phyloP scores from a whole-genome alignment of 2,113 vertebrate species.

The Tretioscincus oriximinensis region DNA sequence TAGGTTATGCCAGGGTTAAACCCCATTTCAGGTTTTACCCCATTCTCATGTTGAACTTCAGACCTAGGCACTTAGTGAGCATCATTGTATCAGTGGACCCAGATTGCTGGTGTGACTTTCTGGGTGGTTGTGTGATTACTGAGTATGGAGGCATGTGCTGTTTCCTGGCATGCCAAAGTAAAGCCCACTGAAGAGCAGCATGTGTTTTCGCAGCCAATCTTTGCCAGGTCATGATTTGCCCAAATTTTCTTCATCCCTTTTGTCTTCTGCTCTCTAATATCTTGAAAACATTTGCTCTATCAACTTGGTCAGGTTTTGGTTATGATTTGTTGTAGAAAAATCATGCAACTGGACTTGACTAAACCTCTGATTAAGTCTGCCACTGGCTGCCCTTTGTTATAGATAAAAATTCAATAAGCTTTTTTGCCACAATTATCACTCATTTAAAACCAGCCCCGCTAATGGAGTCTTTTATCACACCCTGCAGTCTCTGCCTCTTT shows the following conservation, averaged over 20 bases:
- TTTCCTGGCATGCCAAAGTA: no score
- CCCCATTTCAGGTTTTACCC: no score
- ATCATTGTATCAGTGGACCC: no score
- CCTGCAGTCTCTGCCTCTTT: conserved; percentile 86
- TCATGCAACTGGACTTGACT: conserved; percentile 16
- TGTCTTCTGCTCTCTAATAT: neutral
- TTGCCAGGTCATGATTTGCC: no score
- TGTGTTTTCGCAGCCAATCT: no score
- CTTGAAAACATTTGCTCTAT: neutral
- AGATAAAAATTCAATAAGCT: conserved; percentile 95
- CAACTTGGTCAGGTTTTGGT: neutral
- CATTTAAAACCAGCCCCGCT: conserved; percentile 84
- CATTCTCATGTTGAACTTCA: no score
- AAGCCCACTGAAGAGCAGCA: no score
- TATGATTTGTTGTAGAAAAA: neutral
- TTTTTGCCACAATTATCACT: conserved; percentile 92
- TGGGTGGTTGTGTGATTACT: no score
- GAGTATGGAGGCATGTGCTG: no score
- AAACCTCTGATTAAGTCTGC: conserved; percentile 64
- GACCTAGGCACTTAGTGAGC: no score
- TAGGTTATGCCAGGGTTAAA: no score
- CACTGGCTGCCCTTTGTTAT: conserved; percentile 58
- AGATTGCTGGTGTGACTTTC: no score
- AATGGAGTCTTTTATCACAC: conserved; percentile 90
- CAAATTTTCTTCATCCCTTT: neutral